These are phyloP conservation scores for Rhabdomys dilectus DNA, from an alignment of 2,113 vertebrate genomes.

Conservation along the genomic window DNA sequence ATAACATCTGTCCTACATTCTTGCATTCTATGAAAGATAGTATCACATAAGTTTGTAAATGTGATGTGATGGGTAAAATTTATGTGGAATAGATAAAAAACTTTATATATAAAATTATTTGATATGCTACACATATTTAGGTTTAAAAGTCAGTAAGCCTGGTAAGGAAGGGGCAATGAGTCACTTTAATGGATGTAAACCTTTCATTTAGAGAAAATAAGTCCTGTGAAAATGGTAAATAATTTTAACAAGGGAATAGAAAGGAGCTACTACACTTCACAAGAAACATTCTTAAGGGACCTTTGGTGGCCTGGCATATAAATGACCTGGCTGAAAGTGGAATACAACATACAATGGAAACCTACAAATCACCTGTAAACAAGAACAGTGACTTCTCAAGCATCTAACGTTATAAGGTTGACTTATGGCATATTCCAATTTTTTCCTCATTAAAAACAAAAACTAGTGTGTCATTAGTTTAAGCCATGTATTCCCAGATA, in stretches of 20 bases:
- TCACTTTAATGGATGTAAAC: conserved; percentile 46
- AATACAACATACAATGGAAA: conserved; percentile 18
- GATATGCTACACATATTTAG: background rate
- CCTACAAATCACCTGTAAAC: conserved; percentile 8
- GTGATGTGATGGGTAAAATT: background rate
- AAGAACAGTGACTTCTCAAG: background rate
- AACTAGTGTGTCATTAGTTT: background rate
- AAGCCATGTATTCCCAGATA: background rate
- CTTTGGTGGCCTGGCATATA: background rate
- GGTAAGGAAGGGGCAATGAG: background rate
- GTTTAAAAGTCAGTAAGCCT: conserved; percentile 61
- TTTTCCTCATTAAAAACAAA: background rate
- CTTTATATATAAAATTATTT: conserved; percentile 20
- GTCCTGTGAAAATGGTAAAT: conserved; percentile 45
- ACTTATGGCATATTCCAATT: background rate
- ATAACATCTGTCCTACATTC: background rate
- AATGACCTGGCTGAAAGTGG: background rate
- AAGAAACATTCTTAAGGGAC: background rate
- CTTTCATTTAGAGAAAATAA: conserved; percentile 56
- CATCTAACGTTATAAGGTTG: background rate
- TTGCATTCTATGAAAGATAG: background rate
- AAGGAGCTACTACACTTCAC: conserved; percentile 8
- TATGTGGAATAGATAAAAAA: conserved; percentile 44
- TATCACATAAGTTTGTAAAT: background rate
- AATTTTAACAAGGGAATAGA: conserved; percentile 49